Base-by-base conservation (phyloP, 2,888 invertebrate genomes). In the Orchesellides sinensis region DNA sequence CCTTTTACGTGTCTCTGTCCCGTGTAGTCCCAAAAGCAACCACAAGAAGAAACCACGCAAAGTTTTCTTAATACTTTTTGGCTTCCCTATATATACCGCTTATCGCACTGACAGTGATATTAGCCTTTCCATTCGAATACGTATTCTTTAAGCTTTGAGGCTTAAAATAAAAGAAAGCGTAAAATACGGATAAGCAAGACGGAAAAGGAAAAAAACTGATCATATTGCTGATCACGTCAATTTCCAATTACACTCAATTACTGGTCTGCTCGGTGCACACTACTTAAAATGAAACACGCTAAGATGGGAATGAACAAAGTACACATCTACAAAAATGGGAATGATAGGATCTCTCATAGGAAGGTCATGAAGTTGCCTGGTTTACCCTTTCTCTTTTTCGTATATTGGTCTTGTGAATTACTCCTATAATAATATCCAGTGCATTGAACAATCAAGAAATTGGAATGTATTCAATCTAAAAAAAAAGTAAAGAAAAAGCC, bases 191-290 rank as follows among this genome's bases (percentile, higher is more conserved):
- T 40, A 45, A 66, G 49, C 21, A 70, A 35, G n/a, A 35, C 23
- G 25, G 23, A 12, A 66, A 75, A 56, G 68, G 52, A 77, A 59
- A 59, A 49, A 66, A 83, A 77, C 59, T 77, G 83, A 83, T 83
- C 65, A 65, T 65, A 66, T 72, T 83, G 69, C 77, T 77, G 83
- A 77, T 83, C 83, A 83, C 83, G 83, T 83, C 75, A 72, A 83
- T 72, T 77, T 77, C 83, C 83, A 83, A 83, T 83, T 83, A 83
- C 83, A 83, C 69, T 72, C 83, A 77, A 77, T 83, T 83, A 77
- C 77, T 66, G 65, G 66, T 63, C 52, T 66, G 75, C 72, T 75
- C 77, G 59, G 45, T 83, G 82, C 56, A 63, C 80, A 70, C 54
- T 40, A 70, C 12, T 56, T 10, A 29, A 29, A 68, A 52, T 40